Conservation (phyloP, 2,888 invertebrate genomes). For the Heteromurus nitidus region DNA sequence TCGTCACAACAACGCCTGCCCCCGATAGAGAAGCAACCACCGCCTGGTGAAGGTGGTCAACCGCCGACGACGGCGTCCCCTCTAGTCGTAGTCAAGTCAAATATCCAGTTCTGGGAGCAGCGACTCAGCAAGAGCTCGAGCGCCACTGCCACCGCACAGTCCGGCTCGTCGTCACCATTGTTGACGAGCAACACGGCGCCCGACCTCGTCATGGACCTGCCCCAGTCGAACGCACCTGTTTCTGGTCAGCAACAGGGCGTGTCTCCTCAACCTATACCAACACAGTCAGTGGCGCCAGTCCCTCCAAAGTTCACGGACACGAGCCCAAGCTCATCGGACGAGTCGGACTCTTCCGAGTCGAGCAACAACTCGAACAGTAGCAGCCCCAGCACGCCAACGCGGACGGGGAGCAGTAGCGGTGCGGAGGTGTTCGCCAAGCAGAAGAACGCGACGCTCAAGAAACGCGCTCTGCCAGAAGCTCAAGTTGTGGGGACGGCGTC, state of each 20-base stretch:
- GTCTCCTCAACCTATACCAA: no score
- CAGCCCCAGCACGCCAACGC: conserved; percentile 77
- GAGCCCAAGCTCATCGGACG: conserved; percentile 73
- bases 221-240: conserved; percentile 75
- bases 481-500: conserved; percentile 69
- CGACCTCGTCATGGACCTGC: conserved; percentile 89
- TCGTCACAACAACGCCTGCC: no score
- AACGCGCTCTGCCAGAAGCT: conserved; percentile 78
- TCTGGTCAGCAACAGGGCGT: background rate
- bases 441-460: conserved; percentile 86
- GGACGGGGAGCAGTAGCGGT: conserved; percentile 81
- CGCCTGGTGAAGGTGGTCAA: background rate
- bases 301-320: conserved; percentile 75
- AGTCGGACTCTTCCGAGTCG: conserved; percentile 73
- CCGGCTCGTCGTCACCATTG: conserved; percentile 63
- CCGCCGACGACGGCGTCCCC: conserved; percentile 1
- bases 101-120: conserved; percentile 36
- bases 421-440: conserved; percentile 87
- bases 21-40: background rate
- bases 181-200: conserved; percentile 78
- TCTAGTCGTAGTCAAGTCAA: conserved; percentile 16
- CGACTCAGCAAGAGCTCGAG: background rate
- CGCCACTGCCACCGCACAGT: background rate
- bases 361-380: conserved; percentile 67
- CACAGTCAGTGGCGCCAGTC: conserved; percentile 73